Base-by-base conservation (phyloP, 1,140 invertebrate genomes). In the Drosophila biarmipes region DNA sequence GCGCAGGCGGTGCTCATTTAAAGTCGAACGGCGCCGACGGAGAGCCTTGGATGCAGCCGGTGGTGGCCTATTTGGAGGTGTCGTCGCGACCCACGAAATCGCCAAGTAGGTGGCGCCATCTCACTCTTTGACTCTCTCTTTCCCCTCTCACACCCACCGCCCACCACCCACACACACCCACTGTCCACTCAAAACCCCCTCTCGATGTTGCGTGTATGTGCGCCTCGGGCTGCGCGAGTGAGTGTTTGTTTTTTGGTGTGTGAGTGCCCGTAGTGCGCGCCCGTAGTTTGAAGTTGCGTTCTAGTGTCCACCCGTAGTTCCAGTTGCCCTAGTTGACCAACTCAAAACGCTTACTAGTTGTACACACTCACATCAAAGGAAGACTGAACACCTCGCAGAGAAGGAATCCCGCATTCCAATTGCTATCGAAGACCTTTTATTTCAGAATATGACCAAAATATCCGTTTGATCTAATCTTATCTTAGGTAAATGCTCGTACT, bases 101-200 rank as follows among this genome's bases (percentile, higher is more conserved):
- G 72, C 90, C 91, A 92, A 91, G 91, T 92, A 92, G 81, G 91
- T 92, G 82, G 79, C 79, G 84, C 72, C 79, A 62, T 46, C 53
- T 57, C 53, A 29, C 62, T 55, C 27, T 67, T 19, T 55, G 21
- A 51, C 42, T 59, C 29, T 52, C 49, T 61, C 37, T 51, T 21
- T 58, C 34, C 55, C 49, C 42, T 27, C 37, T 24, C 27, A 11
- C 66, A 45, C 38, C 40, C 58, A 27, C 59, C 59, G 40, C 49
- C 10, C 21, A 27, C 59, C 59, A 48, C 49, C 10, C 21, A 6
- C 61, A 56, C 63, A 6, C 17, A 57, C 64, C 27, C 19, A 51
- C 46, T 46, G 21, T 58, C 51, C 43, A 61, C 19, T 35, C 29
- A 43, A 43, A 11, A 17, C 54, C 31, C 42, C 34, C 54, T 69